Percentiles rank a stretch among this genome's conserved stretches.
phyloP scores from a whole-genome alignment of 1,140 invertebrate genomes.

The Pogonomyrmex barbatus region DNA sequence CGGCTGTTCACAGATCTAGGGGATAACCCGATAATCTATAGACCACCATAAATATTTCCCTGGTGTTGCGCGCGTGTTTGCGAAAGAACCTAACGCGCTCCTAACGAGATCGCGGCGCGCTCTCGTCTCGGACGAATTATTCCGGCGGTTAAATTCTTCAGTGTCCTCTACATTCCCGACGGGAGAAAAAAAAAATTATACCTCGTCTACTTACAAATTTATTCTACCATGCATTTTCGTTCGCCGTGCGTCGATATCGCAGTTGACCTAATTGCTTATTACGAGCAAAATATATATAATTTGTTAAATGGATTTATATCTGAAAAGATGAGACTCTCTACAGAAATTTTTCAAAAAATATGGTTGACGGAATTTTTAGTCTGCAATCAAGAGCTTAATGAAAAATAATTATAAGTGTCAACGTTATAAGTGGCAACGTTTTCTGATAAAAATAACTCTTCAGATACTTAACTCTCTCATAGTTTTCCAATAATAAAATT shows the following conservation, averaged over 20 bases:
- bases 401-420: background rate
- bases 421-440: background rate
- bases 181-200: conserved; percentile 9
- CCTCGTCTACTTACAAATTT: background rate
- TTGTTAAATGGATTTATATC: background rate
- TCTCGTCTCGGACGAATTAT: conserved; percentile 28
- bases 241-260: background rate
- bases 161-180: background rate
- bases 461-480: background rate
- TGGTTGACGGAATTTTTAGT: background rate
- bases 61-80: conserved; percentile 24
- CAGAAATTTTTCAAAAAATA: background rate
- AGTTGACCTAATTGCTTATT: background rate
- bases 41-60: conserved; percentile 51
- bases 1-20: conserved; percentile 40
- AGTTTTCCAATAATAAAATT: background rate
- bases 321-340: background rate
- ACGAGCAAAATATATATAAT: background rate
- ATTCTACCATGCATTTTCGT: background rate
- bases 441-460: background rate
- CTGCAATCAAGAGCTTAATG: background rate
- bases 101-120: conserved; percentile 45
- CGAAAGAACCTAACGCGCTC: conserved; percentile 37
- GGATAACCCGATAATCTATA: conserved; percentile 58
- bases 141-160: conserved; percentile 32